Evolutionary conservation across 2,888 invertebrate species (phyloP).

Genomic region (Antheraea assamensis): DNA sequence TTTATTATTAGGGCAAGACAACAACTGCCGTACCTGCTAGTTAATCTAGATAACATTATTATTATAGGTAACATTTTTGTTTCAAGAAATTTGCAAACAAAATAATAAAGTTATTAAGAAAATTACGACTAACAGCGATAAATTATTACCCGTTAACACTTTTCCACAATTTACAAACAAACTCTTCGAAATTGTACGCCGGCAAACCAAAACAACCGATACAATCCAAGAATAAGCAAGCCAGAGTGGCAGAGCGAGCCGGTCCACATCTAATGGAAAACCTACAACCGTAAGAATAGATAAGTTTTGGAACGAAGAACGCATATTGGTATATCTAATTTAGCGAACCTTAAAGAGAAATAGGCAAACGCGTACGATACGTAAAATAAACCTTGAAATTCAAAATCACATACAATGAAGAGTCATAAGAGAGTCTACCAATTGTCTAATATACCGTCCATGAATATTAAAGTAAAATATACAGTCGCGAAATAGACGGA

Average conservation of each 20-base stretch:
- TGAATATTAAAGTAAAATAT: neutral
- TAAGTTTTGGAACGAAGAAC: too few species aligned
- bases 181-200: neutral
- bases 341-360: neutral
- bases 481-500: neutral
- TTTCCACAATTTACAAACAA: too few species aligned
- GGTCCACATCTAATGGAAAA: neutral
- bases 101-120: too few species aligned
- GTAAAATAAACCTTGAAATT: neutral
- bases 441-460: neutral
- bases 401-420: neutral
- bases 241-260: neutral
- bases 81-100: too few species aligned
- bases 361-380: neutral
- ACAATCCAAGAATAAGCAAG: neutral
- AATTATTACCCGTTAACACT: too few species aligned
- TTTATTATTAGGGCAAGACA: too few species aligned
- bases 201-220: neutral
- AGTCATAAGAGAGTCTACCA: neutral
- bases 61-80: too few species aligned
- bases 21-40: too few species aligned
- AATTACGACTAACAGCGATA: too few species aligned
- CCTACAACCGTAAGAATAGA: neutral
- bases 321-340: too few species aligned
- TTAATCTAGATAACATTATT: too few species aligned